Base-by-base conservation (phyloP, 2,888 invertebrate species). In the Scelioninae gen. 1 region DNA sequence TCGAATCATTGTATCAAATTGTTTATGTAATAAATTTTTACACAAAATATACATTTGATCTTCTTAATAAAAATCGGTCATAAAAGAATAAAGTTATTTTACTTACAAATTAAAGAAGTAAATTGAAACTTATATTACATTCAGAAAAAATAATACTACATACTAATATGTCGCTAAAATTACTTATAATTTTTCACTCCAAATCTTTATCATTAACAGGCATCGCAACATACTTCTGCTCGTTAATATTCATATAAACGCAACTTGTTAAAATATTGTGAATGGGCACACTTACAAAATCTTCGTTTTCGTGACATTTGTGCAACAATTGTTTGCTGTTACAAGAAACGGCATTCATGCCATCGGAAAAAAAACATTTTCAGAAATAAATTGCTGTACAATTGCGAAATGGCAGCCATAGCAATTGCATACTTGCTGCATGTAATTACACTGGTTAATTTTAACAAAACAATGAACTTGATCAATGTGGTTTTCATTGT, bases 391-490 rank as follows among this genome's bases (percentile, higher is more conserved):
- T 81, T 74, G 3, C 15, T 76, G 16, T 8, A 78, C 40, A 40
- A 84, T 78, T 34, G 81, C 84, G 51, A 66, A 68, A 75, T 78
- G 81, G 10, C 38, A 29, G 65, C 31, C 47, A n/a, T 38, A 31
- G 51, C 84, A 84, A 58, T 53, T 53, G 71, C 83, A 85, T 16
- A 6, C 29, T 45, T 66, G 49, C 31, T 32, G n/a, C 10, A 13
- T 11, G 43, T 83, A 83, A 51, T 76, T 58, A 38, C 81, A 85
- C 4, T 40, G 8, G 5, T 13, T 8, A 16, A 63, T 8, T 63
- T 75, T 81, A 9, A 81, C 34, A 32, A 85, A 79, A 72, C 51
- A 78, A n/a, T 76, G 9, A 49, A 85, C 49, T n/a, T 45, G 15
- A 43, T 83, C 81, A 5, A 78, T 45, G n/a, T 66, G 45, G 9